These are phyloP conservation scores for Neoitamus cyanurus DNA, from an alignment of 2,888 invertebrate genomes.

Conservation along the genomic window DNA sequence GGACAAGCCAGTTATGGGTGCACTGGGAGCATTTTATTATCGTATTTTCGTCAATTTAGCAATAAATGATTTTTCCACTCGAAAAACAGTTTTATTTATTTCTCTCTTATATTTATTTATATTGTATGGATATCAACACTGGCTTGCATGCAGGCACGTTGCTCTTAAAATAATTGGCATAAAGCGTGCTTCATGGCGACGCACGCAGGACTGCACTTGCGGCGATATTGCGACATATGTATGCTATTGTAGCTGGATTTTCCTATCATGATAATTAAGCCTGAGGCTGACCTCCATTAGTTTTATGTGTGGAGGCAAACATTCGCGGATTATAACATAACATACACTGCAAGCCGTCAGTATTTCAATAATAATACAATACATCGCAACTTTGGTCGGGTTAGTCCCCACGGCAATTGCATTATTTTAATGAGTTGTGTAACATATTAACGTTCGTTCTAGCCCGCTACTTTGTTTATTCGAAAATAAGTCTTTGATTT, in stretches of 20 bases:
- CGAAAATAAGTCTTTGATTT: neutral
- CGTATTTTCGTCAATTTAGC: slow-evolving; percentile 18
- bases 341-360: neutral
- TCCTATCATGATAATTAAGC: neutral
- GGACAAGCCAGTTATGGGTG: neutral
- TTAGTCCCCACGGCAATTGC: neutral
- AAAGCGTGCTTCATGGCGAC: neutral
- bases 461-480: neutral
- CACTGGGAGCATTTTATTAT: neutral
- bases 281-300: neutral
- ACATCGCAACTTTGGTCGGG: too few species aligned
- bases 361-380: neutral
- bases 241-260: neutral
- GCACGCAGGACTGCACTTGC: neutral
- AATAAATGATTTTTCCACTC: neutral
- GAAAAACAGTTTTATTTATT: neutral
- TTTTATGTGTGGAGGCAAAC: neutral
- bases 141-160: neutral
- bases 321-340: neutral
- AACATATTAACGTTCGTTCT: neutral
- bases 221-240: neutral
- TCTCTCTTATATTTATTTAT: neutral
- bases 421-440: neutral
- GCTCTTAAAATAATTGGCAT: neutral
- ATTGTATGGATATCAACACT: too few species aligned